Evolutionary conservation across 1,140 invertebrate species (phyloP).

Genomic region (Drosophila azteca): DNA sequence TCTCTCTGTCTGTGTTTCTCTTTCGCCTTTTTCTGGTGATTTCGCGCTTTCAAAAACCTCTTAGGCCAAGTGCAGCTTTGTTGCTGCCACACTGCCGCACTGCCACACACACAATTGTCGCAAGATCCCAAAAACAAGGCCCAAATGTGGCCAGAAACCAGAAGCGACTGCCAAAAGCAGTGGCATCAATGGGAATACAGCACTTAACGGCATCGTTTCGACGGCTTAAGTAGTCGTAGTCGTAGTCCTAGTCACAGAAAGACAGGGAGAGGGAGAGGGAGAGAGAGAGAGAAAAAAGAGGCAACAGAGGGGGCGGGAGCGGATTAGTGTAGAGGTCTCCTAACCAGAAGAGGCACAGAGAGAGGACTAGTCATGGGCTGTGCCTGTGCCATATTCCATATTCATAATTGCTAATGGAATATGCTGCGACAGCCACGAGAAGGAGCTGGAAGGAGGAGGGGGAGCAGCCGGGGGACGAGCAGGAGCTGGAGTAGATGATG

Average conservation of each 20-base stretch:
- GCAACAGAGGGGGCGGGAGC: slow-evolving; percentile 15
- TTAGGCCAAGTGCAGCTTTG: slow-evolving; percentile 45
- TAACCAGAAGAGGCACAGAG: not conserved
- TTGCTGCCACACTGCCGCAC: slow-evolving; percentile 36
- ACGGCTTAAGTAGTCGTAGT: slow-evolving; percentile 71
- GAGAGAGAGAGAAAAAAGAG: slow-evolving; percentile 1
- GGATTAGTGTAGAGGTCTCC: slow-evolving; percentile 22
- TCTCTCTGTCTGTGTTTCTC: too few relatives aligned
- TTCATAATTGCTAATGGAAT: slow-evolving; percentile 84
- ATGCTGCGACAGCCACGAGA: slow-evolving; percentile 69
- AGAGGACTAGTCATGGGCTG: slow-evolving; percentile 59
- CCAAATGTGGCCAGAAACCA: slow-evolving; percentile 18
- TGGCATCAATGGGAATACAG: slow-evolving; percentile 33
- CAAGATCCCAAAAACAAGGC: slow-evolving; percentile 48
- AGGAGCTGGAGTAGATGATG: too few relatives aligned
- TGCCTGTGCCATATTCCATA: slow-evolving; percentile 67
- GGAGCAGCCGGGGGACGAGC: not conserved
- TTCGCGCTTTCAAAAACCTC: slow-evolving; percentile 44
- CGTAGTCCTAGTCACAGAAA: not conserved
- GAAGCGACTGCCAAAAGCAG: too few relatives aligned
- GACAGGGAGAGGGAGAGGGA: slow-evolving; percentile 29
- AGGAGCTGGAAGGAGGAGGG: not conserved
- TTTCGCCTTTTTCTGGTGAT: not conserved
- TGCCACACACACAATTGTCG: slow-evolving; percentile 5
- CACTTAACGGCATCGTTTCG: slow-evolving; percentile 72